Base-by-base conservation (phyloP, 2,113 vertebrate species). In the Phylloscopus trochilus region DNA sequence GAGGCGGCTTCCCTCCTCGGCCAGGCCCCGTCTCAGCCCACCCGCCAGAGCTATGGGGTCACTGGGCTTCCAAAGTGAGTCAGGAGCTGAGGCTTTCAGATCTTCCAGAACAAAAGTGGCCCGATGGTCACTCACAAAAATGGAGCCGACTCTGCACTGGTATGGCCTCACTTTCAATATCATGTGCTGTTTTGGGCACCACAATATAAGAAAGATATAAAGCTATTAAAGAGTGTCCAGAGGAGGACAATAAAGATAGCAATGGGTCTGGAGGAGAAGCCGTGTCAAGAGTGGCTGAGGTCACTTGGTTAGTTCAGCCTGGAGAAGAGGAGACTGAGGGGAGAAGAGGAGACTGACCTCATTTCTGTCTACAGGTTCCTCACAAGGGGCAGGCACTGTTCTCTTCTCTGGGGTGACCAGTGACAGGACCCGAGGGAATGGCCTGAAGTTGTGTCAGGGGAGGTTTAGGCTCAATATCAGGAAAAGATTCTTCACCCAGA, bases 261-360 rank as follows among this genome's bases (percentile, higher is more conserved):
- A 52, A 4, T 31, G 62, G 39, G 8, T 60, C 9, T 39, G 21
- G 20, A 21, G 53, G 24, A 60, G 39, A 82, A 82, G 28, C 6
- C 0, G 0, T 27, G 22, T 30, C 39, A 46, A 24, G 28, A 46
- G 46, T 1, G 0, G 39, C 24, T 35, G 69, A 60, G n/a, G 33
- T 53, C 46, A 6, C 46, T 60, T 35, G 39, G n/a, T 75, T 14
- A 75, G 39, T 14, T 89, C 39, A 68, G n/a, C 46, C 9, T 30
- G 20, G 28, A 74, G 30, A 6, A 60, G 46, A 81, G 30, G 6
- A 68, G 37, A 51, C 26, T 58, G 51, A 58, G 10, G 10, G 52
- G 18, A 58, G 23, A 23, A 49, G 47, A 56, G 28, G 27, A 52
- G 22, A 59, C 15, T 24, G 4, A 60, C 21, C 21, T 62, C 62